Evolutionary conservation across 2,113 vertebrate genomes (phyloP).

Genomic region (Prietella phreatophila): DNA sequence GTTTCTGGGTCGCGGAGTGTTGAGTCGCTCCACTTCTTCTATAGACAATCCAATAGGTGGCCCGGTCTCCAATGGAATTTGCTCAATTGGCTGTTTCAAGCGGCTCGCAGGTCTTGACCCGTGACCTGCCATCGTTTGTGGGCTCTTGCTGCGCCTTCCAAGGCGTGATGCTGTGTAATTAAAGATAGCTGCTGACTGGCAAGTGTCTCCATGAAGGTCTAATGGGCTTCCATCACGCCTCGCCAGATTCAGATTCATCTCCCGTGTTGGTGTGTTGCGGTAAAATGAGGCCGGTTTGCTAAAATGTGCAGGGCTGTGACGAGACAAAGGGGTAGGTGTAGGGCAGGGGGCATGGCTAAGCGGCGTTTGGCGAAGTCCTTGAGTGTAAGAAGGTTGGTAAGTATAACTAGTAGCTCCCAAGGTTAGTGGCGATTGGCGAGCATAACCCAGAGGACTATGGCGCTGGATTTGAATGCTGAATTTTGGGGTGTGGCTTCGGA

Average conservation of each 20-base stretch:
- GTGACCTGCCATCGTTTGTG: slow-evolving; percentile 84
- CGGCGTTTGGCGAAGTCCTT: slow-evolving; percentile 81
- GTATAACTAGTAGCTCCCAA: slow-evolving; percentile 88
- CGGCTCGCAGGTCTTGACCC: slow-evolving; percentile 88
- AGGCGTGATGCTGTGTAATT: slow-evolving; percentile 82
- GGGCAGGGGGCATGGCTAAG: slow-evolving; percentile 90
- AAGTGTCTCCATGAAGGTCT: slow-evolving; percentile 82
- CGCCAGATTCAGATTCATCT: slow-evolving; percentile 87
- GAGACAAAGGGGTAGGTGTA: slow-evolving; percentile 86
- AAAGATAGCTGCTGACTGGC: slow-evolving; percentile 83
- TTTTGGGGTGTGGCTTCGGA: slow-evolving; percentile 93
- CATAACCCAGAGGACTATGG: slow-evolving; percentile 92
- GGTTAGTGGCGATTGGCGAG: slow-evolving; percentile 89
- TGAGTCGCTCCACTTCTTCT: slow-evolving; percentile 95
- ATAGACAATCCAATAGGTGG: slow-evolving; percentile 93
- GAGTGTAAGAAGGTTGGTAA: slow-evolving; percentile 86
- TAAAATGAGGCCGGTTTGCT: slow-evolving; percentile 89
- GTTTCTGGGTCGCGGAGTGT: slow-evolving; percentile 92
- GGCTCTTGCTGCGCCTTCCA: slow-evolving; percentile 93
- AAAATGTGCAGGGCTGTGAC: slow-evolving; percentile 93
- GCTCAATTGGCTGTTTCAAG: slow-evolving; percentile 89
- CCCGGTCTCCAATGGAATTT: slow-evolving; percentile 84
- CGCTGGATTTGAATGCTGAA: slow-evolving; percentile 97
- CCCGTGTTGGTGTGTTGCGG: slow-evolving; percentile 87
- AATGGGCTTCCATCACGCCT: slow-evolving; percentile 85